Base-by-base conservation (phyloP, 1,140 invertebrate genomes). In the Battus philenor region DNA sequence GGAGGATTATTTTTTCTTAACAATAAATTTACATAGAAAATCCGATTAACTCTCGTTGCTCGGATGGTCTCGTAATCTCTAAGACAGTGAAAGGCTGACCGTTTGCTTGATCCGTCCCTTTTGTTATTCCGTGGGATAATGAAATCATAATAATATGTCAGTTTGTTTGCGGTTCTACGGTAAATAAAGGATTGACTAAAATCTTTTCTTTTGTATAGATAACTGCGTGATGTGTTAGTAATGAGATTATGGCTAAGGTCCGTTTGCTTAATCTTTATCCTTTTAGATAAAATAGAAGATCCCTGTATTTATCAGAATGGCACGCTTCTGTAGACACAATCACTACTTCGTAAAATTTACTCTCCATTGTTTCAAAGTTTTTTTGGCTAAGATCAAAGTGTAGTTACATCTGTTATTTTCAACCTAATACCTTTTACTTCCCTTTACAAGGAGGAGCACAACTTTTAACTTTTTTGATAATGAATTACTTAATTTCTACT, bases 21-120 rank as follows among this genome's bases (percentile, higher is more conserved):
- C 63, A 71, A 69, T 65, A 70, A 54, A 61, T 68, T 75, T 71
- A 73, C 70, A 69, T 71, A 60, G 69, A 64, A 68, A 73, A 75
- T 70, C 67, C 65, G 67, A 75, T 78, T 73, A 73, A 61, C 64
- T 67, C 66, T 57, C 53, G 56, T 68, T 54, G 30, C 38, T 55
- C 30, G 44, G 59, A 53, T 56, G 54, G 46, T 53, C 51, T 45
- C 66, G 63, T 66, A 71, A 62, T 60, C 48, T 38, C 41, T 18
- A 44, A 45, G 46, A 64, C 47, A 58, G 59, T 56, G 56, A 48
- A 44, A 52, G 48, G 41, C 52, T 52, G 52, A 29, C 29, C 57
- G 51, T 58, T 55, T 62, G 51, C 57, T 57, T 63, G 54, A 56
- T 53, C 47, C 39, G 47, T 52, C 51, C 54, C 34, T n/a, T 54